Conservation (phyloP, 2,113 vertebrate genomes). For the Austrofundulus limnaeus region DNA sequence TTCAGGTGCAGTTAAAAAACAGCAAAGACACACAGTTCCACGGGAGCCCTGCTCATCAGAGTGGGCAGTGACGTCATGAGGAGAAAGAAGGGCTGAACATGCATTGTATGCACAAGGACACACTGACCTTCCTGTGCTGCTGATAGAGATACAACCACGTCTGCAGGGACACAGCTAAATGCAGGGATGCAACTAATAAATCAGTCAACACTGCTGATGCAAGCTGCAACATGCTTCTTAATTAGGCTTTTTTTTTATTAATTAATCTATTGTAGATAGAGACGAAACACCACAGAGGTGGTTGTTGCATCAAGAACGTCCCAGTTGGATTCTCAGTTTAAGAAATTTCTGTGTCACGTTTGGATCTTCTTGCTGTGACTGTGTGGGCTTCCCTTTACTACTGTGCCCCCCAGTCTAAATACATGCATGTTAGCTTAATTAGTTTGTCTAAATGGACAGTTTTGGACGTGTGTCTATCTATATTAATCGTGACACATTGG, state of each 20-base stretch:
- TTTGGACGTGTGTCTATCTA: too few species aligned
- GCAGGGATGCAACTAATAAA: slow-evolving; percentile 45
- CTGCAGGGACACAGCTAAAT: slow-evolving; percentile 25
- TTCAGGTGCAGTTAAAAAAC: not conserved
- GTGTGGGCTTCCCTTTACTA: too few species aligned
- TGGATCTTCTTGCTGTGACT: too few species aligned
- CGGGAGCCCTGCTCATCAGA: slow-evolving; percentile 49
- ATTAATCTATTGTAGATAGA: not conserved
- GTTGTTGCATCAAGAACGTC: not conserved
- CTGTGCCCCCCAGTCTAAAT: not conserved
- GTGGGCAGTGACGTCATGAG: slow-evolving; percentile 60
- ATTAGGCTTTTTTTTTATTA: not conserved
- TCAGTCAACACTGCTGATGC: not conserved
- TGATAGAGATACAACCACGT: slow-evolving; percentile 52
- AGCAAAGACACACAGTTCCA: not conserved
- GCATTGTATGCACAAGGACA: slow-evolving; percentile 77
- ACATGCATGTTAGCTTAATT: too few species aligned
- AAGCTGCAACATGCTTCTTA: slow-evolving; percentile 4
- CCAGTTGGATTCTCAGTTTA: not conserved
- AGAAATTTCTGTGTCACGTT: too few species aligned
- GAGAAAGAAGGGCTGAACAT: slow-evolving; percentile 57
- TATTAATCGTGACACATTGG: too few species aligned
- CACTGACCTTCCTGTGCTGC: slow-evolving; percentile 71
- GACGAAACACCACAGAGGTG: not conserved
- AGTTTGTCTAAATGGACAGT: too few species aligned